Base-by-base conservation (phyloP, 2,888 invertebrate species). In the Geophilus truncorum region DNA sequence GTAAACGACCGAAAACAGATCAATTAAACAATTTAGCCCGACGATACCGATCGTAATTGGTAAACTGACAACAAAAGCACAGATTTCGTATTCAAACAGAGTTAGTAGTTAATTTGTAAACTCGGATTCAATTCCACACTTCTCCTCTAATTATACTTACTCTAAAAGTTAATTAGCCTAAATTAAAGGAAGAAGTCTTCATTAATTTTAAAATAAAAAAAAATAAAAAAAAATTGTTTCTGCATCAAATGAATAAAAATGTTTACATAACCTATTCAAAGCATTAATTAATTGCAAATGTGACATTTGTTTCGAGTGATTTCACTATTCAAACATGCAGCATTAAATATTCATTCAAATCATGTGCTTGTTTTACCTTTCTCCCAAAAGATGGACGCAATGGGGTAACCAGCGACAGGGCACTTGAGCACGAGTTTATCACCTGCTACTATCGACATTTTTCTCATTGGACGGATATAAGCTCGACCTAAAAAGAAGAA, bases 381-480 rank as follows among this genome's bases (percentile, higher is more conserved):
- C 88, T 95, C 96, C 97, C 97, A 98, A 18, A 94, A 93, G 85
- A 97, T 94, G 77, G 93, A 92, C 85, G 95, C 94, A 83, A 97
- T 94, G 9, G 97, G 97, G 88, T 95, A 95, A 45, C 97, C 97
- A 83, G 97, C 96, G 51, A 96, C 97, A 0, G 97, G 96, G 86
- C 97, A 97, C 86, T 92, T 92, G 84, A 94, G 94, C 0, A 96
- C 94, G 83, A 97, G 90, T 23, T 92, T 94, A 86, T 96, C 94
- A 80, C 96, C 95, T 81, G 96, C 95, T 40, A 96, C 95, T 83
- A 96, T 95, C 30, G 95, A 94, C 85, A 95, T 93, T 88, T 95
- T 95, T 87, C 95, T 95, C 95, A 96, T 96, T 81, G 93, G 92
- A 21, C 95, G 91, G 80, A 96, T 94, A 87, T 93, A 95, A 1